Percentiles rank a stretch among this genome's conserved stretches.
These are phyloP conservation scores for Pygocentrus nattereri DNA, from an alignment of 2,797 vertebrate genomes.

Conservation along the genomic window DNA sequence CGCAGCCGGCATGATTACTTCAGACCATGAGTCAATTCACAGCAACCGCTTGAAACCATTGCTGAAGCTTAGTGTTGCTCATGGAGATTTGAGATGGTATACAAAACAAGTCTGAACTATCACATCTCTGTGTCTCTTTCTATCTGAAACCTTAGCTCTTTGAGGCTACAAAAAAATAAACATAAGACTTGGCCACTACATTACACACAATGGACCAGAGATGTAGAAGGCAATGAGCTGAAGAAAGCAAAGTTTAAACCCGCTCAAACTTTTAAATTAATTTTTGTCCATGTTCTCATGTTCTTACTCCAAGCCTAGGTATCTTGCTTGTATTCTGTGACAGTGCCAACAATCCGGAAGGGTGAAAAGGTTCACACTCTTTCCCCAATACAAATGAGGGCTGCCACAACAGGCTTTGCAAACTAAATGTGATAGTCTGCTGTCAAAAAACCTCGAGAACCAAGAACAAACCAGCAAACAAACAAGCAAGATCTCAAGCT, in stretches of 20 bases:
- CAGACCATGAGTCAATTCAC: slow-evolving; percentile 7
- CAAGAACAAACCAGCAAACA: not conserved
- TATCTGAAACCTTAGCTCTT: not conserved
- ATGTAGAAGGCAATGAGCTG: not conserved
- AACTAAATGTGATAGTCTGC: not conserved
- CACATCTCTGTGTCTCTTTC: not conserved
- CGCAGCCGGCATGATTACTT: slow-evolving; percentile 7
- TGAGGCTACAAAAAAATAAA: not conserved
- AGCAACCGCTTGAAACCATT: slow-evolving; percentile 1
- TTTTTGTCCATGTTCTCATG: not conserved
- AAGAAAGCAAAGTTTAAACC: not conserved
- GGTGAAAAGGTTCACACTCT: not conserved
- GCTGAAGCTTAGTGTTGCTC: not conserved
- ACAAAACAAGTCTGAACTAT: not conserved
- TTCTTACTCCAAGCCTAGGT: not conserved
- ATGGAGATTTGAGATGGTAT: not conserved
- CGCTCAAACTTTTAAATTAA: not conserved
- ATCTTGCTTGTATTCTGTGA: not conserved
- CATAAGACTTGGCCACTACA: not conserved
- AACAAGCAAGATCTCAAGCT: not conserved
- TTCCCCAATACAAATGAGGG: not conserved
- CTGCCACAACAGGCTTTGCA: not conserved
- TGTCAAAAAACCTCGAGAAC: not conserved
- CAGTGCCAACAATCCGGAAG: not conserved
- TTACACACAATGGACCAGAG: not conserved